Conservation (phyloP, 2,888 invertebrate species). For the Aphodius sticticus region DNA sequence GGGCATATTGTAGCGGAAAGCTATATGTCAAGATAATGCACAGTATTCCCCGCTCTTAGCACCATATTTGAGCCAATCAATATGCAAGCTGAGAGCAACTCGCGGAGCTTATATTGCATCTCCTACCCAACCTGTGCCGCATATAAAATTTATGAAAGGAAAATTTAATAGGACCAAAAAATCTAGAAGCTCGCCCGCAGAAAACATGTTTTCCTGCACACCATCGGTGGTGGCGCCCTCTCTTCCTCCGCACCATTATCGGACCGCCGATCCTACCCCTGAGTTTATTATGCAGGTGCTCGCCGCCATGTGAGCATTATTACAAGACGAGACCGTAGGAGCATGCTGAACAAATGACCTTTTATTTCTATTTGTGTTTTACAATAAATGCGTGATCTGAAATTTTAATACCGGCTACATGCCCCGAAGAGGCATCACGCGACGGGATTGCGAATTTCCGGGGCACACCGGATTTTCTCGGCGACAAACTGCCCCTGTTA, state of each 20-base stretch:
- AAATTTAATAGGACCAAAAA: constrained; percentile 48
- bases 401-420: constrained; percentile 19
- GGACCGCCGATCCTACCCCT: constrained; percentile 22
- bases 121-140: constrained; percentile 47
- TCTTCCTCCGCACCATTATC: constrained; percentile 12
- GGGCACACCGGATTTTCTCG: background rate
- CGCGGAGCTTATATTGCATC: constrained; percentile 48
- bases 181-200: constrained; percentile 34
- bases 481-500: background rate
- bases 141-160: constrained; percentile 54
- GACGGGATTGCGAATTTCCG: background rate
- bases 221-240: background rate
- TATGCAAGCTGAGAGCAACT: constrained; percentile 43
- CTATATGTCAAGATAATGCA: background rate
- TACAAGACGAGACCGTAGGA: constrained; percentile 10
- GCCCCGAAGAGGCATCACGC: background rate
- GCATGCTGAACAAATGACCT: constrained; percentile 28
- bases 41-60: background rate
- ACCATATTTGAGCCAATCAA: constrained; percentile 38
- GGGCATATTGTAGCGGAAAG: background rate
- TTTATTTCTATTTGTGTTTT: constrained; percentile 32
- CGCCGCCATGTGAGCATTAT: constrained; percentile 38
- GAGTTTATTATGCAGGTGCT: constrained; percentile 43
- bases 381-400: constrained; percentile 34
- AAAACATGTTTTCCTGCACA: constrained; percentile 44